Evolutionary conservation across 2,888 invertebrate species (phyloP).

Genomic region (Cynaeus angustus): DNA sequence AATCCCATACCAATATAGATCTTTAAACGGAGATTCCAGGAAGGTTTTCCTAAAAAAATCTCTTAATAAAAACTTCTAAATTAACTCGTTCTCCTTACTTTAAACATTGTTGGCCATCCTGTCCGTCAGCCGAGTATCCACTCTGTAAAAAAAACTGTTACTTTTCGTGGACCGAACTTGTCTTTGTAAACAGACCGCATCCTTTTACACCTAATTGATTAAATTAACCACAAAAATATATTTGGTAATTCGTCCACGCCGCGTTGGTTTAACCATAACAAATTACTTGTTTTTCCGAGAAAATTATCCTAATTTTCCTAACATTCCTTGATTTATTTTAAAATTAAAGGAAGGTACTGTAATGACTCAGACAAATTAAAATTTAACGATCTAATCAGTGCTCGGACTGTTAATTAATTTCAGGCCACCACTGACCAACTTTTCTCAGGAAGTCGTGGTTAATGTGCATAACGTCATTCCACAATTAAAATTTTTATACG

Average conservation of each 20-base stretch:
- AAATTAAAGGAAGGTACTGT: no score
- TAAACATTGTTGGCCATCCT: constrained; percentile 69
- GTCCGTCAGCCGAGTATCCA: constrained; percentile 67
- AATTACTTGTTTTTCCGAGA: constrained; percentile 21
- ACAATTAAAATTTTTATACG: constrained; percentile 22
- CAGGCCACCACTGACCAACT: constrained; percentile 42
- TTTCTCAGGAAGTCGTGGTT: constrained; percentile 32
- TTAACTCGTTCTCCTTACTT: constrained; percentile 61
- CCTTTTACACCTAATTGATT: constrained; percentile 28
- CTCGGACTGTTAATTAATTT: no score
- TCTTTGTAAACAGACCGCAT: constrained; percentile 41
- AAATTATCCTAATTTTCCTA: neutral
- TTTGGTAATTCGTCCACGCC: constrained; percentile 26
- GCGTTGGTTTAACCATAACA: constrained; percentile 22
- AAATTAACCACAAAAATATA: constrained; percentile 39
- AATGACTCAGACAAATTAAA: no score
- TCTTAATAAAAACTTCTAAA: neutral
- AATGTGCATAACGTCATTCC: constrained; percentile 16
- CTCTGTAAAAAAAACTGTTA: constrained; percentile 59
- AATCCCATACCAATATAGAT: constrained; percentile 79
- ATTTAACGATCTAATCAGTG: neutral
- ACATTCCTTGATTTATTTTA: no score
- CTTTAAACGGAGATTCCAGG: constrained; percentile 76
- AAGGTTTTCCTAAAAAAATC: constrained; percentile 69
- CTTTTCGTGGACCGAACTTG: neutral